Conservation (phyloP, 2,113 vertebrate species). For the Tupaia tana region DNA sequence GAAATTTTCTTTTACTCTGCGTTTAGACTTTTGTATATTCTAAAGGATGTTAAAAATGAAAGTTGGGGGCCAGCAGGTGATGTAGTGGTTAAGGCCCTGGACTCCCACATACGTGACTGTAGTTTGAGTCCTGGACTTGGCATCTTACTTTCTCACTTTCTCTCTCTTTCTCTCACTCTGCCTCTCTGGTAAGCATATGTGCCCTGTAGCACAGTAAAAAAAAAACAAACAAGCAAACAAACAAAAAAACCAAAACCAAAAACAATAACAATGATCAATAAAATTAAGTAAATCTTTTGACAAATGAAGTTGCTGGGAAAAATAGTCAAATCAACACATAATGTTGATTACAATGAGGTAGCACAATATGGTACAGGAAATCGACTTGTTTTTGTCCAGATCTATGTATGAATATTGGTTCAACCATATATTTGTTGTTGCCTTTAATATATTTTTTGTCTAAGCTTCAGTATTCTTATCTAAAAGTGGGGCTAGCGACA, state of each 20-base stretch:
- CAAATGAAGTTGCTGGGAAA: neutral
- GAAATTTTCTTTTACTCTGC: neutral
- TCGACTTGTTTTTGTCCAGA: neutral
- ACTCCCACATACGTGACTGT: too few species aligned
- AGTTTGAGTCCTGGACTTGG: too few species aligned
- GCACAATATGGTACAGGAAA: neutral
- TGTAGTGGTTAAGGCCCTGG: too few species aligned
- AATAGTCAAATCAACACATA: neutral
- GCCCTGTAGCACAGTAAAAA: too few species aligned
- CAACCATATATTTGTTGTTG: neutral
- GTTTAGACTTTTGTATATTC: neutral
- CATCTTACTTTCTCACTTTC: too few species aligned
- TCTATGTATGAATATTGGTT: neutral
- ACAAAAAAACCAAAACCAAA: too few species aligned
- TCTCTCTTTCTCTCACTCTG: too few species aligned
- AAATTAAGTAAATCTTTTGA: too few species aligned
- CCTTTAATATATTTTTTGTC: neutral
- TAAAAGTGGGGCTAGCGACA: neutral
- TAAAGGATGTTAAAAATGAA: neutral
- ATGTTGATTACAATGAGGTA: neutral
- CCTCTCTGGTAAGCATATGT: too few species aligned
- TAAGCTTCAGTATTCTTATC: conserved; percentile 10
- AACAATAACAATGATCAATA: too few species aligned
- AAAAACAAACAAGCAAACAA: too few species aligned
- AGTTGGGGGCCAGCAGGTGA: too few species aligned